Evolutionary conservation across 2,888 invertebrate species (phyloP).

Genomic region (Daptonema setosum): DNA sequence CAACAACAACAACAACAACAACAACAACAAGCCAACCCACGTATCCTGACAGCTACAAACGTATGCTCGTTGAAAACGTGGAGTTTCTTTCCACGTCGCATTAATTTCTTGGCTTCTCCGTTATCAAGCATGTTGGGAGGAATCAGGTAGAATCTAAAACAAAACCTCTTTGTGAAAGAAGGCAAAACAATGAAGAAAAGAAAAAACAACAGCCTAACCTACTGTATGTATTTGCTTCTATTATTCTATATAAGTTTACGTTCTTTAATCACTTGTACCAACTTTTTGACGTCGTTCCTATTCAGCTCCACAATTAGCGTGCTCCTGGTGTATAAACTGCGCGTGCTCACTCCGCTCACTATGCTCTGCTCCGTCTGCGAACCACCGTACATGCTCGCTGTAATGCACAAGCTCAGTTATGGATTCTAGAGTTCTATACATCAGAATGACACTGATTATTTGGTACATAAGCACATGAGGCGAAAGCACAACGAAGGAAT

Average conservation of each 20-base stretch:
- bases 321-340: slow-evolving; percentile 18
- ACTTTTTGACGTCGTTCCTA: slow-evolving; percentile 17
- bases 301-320: slow-evolving; percentile 18
- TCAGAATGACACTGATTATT: no score
- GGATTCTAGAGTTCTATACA: no score
- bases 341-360: slow-evolving; percentile 8
- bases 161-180: no score
- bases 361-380: background rate
- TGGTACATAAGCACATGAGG: no score
- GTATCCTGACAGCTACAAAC: slow-evolving; percentile 25
- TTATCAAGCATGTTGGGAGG: slow-evolving; percentile 19
- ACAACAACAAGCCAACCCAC: slow-evolving; percentile 14
- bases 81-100: slow-evolving; percentile 23
- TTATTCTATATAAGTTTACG: no score
- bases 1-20: background rate
- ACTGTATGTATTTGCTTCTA: no score
- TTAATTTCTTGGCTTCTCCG: slow-evolving; percentile 15
- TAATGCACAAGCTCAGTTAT: no score
- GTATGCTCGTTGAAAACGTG: slow-evolving; percentile 27
- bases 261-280: background rate
- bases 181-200: no score
- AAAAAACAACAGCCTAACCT: no score
- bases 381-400: background rate
- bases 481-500: no score
- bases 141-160: slow-evolving; percentile 20